A percentile compares a stretch with the other conserved stretches of the same genome.
phyloP scores from a whole-genome alignment of 2,888 invertebrate species.

The Monoplex corrugatus region DNA sequence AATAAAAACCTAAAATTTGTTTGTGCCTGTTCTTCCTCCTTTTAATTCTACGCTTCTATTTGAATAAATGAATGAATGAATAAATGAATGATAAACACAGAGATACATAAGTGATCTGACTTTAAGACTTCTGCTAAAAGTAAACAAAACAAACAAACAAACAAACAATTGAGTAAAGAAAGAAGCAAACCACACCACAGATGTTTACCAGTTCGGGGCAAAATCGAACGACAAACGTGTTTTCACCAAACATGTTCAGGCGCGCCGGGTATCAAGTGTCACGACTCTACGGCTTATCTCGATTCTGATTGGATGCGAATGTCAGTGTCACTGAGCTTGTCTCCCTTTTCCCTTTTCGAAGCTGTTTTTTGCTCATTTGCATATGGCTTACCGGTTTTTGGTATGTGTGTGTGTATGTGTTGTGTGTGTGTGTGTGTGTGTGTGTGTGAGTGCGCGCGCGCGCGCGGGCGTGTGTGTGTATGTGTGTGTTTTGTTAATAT shows the following conservation, averaged over 20 bases:
- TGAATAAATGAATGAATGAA: too few species aligned
- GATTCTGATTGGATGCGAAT: slow-evolving; percentile 6
- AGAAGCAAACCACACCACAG: too few species aligned
- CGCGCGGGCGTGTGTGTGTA: neutral
- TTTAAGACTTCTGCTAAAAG: too few species aligned
- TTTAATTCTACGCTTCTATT: too few species aligned
- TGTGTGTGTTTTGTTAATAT: neutral
- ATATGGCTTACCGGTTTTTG: too few species aligned
- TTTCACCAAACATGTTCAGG: neutral
- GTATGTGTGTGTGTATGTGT: neutral
- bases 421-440: neutral
- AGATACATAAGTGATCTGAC: too few species aligned
- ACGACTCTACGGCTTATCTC: neutral
- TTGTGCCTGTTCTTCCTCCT: too few species aligned
- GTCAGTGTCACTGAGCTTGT: neutral
- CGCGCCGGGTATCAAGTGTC: neutral
- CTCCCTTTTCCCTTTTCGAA: neutral
- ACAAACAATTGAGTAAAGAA: too few species aligned
- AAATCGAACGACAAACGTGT: neutral
- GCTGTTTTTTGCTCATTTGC: slow-evolving; percentile 20
- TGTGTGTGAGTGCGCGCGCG: neutral
- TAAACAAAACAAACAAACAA: too few species aligned
- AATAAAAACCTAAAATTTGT: too few species aligned
- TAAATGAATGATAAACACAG: too few species aligned
- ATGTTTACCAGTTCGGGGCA: too few species aligned